Conservation (phyloP, 2,797 vertebrate species). For the Psittacula derbiana region DNA sequence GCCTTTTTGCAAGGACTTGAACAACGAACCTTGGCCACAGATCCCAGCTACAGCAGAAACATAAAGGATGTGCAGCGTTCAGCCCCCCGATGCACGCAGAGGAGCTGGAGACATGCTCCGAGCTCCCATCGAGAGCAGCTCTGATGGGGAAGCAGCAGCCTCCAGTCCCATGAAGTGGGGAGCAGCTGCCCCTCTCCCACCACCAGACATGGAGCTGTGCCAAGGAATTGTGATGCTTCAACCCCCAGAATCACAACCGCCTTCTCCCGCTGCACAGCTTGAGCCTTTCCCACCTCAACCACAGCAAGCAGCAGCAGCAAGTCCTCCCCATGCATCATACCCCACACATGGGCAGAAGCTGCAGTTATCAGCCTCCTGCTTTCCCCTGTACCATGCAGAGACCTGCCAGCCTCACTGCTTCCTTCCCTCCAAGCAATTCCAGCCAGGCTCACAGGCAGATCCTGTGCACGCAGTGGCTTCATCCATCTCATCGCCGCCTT, state of each 20-base stretch:
- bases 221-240: background rate
- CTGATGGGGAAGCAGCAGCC: background rate
- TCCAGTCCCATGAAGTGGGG: background rate
- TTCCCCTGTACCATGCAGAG: background rate
- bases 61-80: background rate
- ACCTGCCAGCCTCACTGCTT: background rate
- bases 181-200: background rate
- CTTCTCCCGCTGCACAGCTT: background rate
- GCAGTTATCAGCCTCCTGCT: background rate
- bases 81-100: accelerated
- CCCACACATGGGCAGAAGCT: accelerated
- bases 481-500: background rate
- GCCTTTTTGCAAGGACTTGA: background rate
- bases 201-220: accelerated
- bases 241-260: background rate
- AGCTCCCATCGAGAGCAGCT: background rate
- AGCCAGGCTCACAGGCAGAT: background rate
- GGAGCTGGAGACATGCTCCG: accelerated
- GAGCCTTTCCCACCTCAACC: background rate
- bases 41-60: background rate
- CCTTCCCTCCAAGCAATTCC: background rate
- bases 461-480: background rate
- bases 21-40: background rate
- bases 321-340: background rate
- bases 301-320: background rate